Evolutionary conservation across 2,797 vertebrate species (phyloP).

Genomic region (Danio jaintianensis): DNA sequence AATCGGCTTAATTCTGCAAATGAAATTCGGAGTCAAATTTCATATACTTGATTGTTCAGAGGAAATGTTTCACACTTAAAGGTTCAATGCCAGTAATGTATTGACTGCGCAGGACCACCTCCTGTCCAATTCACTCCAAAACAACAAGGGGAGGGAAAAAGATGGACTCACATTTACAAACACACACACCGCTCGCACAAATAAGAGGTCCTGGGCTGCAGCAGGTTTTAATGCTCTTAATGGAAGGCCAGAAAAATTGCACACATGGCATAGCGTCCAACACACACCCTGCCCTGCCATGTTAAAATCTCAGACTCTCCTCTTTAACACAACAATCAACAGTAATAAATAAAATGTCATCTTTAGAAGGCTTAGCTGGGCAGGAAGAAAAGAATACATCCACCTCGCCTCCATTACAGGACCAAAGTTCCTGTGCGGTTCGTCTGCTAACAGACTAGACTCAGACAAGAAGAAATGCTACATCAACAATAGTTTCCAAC

Average conservation of each 20-base stretch:
- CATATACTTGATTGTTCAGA: constrained; percentile 41
- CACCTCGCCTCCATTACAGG: background rate
- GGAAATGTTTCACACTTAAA: constrained; percentile 42
- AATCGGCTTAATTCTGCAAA: constrained; percentile 24
- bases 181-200: constrained; percentile 10
- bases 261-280: constrained; percentile 81
- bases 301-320: constrained; percentile 83
- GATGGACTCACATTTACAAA: background rate
- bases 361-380: constrained; percentile 65
- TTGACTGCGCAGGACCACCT: constrained; percentile 9
- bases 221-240: constrained; percentile 80
- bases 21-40: constrained; percentile 35
- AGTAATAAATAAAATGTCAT: constrained; percentile 77
- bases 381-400: constrained; percentile 34
- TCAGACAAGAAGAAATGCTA: constrained; percentile 87
- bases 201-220: constrained; percentile 72
- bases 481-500: constrained; percentile 84
- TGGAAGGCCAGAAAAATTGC: constrained; percentile 71
- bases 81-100: constrained; percentile 43
- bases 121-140: constrained; percentile 26
- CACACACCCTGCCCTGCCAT: constrained; percentile 25
- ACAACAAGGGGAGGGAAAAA: constrained; percentile 11
- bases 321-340: constrained; percentile 72
- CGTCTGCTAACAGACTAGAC: constrained; percentile 52
- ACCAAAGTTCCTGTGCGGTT: background rate